Evolutionary conservation across 2,888 invertebrate genomes (phyloP).

Genomic region (Erebia epiphron): DNA sequence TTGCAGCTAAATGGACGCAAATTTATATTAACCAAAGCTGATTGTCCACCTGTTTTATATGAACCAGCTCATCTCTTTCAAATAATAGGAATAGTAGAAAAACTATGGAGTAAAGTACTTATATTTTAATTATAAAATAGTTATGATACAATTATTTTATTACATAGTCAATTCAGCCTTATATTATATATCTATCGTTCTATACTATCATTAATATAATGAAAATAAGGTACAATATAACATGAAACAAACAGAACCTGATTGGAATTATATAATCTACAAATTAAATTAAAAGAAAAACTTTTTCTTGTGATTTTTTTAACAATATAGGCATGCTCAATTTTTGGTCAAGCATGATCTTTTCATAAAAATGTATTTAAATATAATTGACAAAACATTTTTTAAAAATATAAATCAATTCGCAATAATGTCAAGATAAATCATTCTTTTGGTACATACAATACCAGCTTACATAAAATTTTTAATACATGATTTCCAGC

Average conservation of each 20-base stretch:
- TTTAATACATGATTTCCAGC: background rate
- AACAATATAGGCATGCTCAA: no score
- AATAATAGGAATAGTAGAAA: slow-evolving; percentile 42
- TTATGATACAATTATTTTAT: slow-evolving; percentile 38
- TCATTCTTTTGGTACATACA: background rate
- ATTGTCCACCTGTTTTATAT: no score
- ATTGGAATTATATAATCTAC: background rate
- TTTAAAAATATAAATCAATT: background rate
- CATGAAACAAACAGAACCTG: background rate
- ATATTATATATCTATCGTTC: slow-evolving; percentile 43
- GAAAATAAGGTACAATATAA: slow-evolving; percentile 39
- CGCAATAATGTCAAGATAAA: background rate
- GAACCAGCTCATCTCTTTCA: no score
- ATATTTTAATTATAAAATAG: slow-evolving; percentile 38
- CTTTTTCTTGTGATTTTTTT: background rate
- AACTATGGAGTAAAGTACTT: slow-evolving; percentile 38
- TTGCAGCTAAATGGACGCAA: no score
- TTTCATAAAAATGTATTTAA: no score
- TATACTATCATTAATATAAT: slow-evolving; percentile 57
- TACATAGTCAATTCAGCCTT: slow-evolving; percentile 52
- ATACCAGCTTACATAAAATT: background rate
- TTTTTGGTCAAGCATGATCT: no score
- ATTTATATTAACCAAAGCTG: no score
- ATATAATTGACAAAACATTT: no score
- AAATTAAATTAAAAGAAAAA: background rate